These are phyloP conservation scores for Oopsacas minuta DNA, from an alignment of 37 sponge, comb jelly and placozoan genomes.

Conservation along the genomic window DNA sequence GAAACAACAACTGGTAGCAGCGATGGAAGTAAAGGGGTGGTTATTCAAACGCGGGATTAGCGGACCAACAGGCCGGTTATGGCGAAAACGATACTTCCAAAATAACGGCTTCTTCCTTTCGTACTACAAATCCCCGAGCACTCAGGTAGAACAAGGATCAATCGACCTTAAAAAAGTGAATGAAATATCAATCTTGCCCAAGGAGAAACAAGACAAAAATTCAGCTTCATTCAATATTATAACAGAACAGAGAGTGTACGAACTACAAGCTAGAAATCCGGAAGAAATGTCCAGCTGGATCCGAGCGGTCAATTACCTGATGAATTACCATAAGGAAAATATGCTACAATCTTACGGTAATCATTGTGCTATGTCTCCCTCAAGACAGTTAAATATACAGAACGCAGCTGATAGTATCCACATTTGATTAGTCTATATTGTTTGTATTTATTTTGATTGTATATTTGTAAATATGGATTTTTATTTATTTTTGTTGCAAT, in stretches of 20 bases:
- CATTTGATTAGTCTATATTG: too few species aligned
- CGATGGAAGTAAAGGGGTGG: constrained; percentile 1
- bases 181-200: not conserved
- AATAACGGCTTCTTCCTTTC: not conserved
- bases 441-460: too few species aligned
- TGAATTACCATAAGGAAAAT: not conserved
- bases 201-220: not conserved
- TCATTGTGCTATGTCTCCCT: too few species aligned
- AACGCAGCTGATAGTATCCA: too few species aligned
- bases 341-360: too few species aligned
- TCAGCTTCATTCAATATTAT: not conserved
- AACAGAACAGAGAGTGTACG: not conserved
- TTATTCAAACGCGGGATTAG: not conserved
- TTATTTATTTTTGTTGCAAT: too few species aligned
- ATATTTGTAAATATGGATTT: too few species aligned
- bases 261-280: not conserved
- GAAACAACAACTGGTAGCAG: not conserved
- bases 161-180: constrained; percentile 14
- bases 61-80: not conserved
- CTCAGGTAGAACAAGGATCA: not conserved
- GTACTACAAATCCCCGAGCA: constrained; percentile 5
- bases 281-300: not conserved
- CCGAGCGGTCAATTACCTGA: not conserved
- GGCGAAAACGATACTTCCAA: constrained; percentile 1
- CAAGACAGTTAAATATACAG: too few species aligned